Base-by-base conservation (phyloP, 2,888 invertebrate species). In the Willowsia nigromaculata region DNA sequence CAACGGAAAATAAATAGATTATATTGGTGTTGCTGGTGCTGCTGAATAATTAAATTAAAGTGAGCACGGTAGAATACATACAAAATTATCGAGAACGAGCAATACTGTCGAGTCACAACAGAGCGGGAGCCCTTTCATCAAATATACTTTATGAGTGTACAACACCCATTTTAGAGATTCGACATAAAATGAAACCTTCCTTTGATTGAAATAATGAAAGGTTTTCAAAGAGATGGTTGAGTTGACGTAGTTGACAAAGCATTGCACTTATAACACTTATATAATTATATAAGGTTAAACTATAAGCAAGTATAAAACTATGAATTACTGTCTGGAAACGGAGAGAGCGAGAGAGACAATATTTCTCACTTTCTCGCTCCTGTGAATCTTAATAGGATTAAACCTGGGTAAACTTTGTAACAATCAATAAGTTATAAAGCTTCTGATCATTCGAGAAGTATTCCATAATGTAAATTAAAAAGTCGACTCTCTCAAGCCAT, bases 301-400 rank as follows among this genome's bases (percentile, higher is more conserved):
- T 43, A 9, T 43, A 13, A 6, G 13, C 43, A 43, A 13, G 11
- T 43, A 43, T 9, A 9, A 43, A 9, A 43, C 11, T 43, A 43
- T 9, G 43, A 13, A n/a, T n/a, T n/a, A n/a, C n/a, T n/a, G n/a
- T n/a, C n/a, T n/a, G n/a, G n/a, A n/a, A n/a, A 59, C 13, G 59
- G 27, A 59, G 1, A 13, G 13, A 27, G 30, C 15, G 30, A 30
- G 30, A 59, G 1, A 4, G 59, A 65, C 6, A 18, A 71, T 47
- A 40, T 47, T 68, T 18, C 68, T 81, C 50, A 68, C 65, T 83
- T 68, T 83, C 68, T 33, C 50, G 27, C 83, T 68, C 43, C 74
- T 40, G 30, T 83, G 68, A 68, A 68, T 68, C 59, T 18, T 82
- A 83, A 83, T 68, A 50, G 83, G 83, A 83, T 83, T 83, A 83